Evolutionary conservation across 1,140 invertebrate species (phyloP).

Genomic region (Mizuhopecten yessoensis): DNA sequence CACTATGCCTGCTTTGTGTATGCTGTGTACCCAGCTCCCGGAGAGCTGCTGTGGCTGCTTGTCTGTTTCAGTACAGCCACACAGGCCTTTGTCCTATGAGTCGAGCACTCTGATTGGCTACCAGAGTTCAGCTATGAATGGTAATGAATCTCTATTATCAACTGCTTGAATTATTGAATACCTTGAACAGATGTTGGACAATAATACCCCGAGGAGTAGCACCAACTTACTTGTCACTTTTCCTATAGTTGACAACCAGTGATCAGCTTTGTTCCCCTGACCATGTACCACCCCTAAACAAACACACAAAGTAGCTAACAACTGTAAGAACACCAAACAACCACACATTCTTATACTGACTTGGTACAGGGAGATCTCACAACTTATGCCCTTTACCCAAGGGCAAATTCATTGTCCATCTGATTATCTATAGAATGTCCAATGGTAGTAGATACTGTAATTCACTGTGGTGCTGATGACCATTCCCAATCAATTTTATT

Average conservation of each 20-base stretch:
- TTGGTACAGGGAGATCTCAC: neutral
- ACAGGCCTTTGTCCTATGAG: slow-evolving; percentile 31
- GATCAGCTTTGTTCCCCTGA: neutral
- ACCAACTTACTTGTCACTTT: neutral
- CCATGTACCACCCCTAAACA: neutral
- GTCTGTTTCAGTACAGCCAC: neutral
- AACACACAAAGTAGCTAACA: neutral
- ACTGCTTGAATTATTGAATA: slow-evolving; percentile 62
- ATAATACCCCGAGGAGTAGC: neutral
- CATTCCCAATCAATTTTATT: neutral
- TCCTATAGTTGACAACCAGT: neutral
- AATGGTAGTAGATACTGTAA: neutral
- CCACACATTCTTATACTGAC: neutral
- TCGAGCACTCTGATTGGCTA: slow-evolving; percentile 51
- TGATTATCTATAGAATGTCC: neutral
- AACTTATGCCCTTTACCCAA: neutral
- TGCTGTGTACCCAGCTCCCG: neutral
- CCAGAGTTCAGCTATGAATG: slow-evolving; percentile 52
- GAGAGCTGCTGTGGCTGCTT: neutral
- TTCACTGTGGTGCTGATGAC: neutral
- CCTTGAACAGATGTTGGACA: slow-evolving; percentile 50
- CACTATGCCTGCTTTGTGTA: slow-evolving; percentile 23
- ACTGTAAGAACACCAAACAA: neutral
- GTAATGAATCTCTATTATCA: slow-evolving; percentile 61
- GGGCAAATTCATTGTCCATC: neutral